Evolutionary conservation across 2,797 vertebrate genomes (phyloP), one percentile per base, ranked within the genome.

Genomic region (Psittacula derbiana): DNA sequence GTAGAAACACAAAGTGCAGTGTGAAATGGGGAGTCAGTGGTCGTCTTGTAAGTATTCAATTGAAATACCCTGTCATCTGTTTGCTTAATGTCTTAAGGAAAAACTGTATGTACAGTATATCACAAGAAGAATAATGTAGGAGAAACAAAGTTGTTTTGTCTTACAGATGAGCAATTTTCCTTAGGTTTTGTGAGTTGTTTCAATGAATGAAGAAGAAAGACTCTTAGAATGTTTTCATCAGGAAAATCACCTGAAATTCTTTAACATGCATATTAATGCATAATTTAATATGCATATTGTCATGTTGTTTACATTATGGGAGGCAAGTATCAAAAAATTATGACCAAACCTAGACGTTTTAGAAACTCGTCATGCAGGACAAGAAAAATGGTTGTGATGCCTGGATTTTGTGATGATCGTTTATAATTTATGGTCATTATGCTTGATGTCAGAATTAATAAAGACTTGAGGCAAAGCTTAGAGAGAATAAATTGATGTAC

Each of bases 381-480:
- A 65, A 73, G 36, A 93, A 86, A 81, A 81, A 78, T 36, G 3
- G 38, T 80, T 76, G 47, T 64, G 47, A 80, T 66, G 83, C 52
- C 50, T 94, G 61, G 44, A 49, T 92, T 87, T 94, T 93, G 52
- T 80, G 78, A 92, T 62, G 86, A 91, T 95, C 13, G 15, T 91
- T 95, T 94, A 80, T 93, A 93, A 91, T 94, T 90, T 93, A 78
- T 84, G 70, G 66, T 66, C 83, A 62, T 92, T 95, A 80, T 87
- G 61, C 81, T 75, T 90, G 61, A 71, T n/a, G 72, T 90, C 91
- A 95, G 90, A 94, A 96, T 86, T 93, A 96, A 92, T 91, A 92
- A 96, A 93, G 72, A 66, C 80, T 93, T 53, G 83, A 96, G 49
- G 60, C 88, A 85, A 92, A 95, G 41, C 65, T 92, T 52, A 61